phyloP scores from a whole-genome alignment of 2,113 vertebrate species.

The Mesoclemmys tuberculata region DNA sequence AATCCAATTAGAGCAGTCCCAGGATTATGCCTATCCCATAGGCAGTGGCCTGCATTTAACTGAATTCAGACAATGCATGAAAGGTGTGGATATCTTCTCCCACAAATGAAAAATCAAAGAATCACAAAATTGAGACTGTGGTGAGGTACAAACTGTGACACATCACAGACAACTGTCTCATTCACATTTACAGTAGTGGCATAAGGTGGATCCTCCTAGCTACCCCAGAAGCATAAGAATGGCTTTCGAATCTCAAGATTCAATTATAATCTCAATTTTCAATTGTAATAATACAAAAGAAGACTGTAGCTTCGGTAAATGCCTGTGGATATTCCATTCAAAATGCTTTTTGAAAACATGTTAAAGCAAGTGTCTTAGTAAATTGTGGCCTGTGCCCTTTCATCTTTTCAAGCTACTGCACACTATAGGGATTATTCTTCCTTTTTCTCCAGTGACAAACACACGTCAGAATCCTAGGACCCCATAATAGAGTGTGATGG shows the following conservation, averaged over 20 bases:
- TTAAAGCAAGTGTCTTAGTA: neutral
- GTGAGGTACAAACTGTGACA: neutral
- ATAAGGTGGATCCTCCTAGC: neutral
- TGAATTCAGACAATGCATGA: neutral
- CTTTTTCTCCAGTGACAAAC: neutral
- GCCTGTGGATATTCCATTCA: constrained; percentile 19
- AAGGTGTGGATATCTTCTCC: neutral
- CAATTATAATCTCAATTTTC: neutral
- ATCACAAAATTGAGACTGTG: neutral
- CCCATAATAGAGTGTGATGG: neutral
- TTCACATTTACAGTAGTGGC: neutral
- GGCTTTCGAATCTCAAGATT: neutral
- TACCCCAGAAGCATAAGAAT: neutral
- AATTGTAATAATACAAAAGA: neutral
- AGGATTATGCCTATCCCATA: neutral
- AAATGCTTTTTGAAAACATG: neutral
- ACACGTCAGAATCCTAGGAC: neutral
- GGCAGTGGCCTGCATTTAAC: neutral
- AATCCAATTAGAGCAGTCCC: neutral
- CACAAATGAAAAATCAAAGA: neutral
- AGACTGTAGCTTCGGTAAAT: neutral
- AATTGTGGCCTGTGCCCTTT: neutral
- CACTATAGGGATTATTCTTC: neutral
- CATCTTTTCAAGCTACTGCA: neutral
- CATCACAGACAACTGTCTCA: neutral